Evolutionary conservation across 2,113 vertebrate species (phyloP).

Genomic region (Plecturocebus donacophilus): DNA sequence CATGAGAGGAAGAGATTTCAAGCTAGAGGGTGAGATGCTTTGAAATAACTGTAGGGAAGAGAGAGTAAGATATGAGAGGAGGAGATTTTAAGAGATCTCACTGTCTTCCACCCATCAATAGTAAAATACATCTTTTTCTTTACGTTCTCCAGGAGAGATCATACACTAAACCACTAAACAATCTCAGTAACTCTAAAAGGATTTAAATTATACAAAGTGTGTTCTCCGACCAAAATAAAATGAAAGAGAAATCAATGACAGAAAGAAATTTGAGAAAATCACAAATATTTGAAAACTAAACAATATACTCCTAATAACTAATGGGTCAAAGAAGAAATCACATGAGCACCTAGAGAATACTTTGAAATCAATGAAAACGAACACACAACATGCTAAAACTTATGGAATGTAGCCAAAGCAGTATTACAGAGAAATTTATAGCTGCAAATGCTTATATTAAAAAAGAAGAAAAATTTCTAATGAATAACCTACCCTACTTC

Average conservation of each 20-base stretch:
- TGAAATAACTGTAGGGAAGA: background rate
- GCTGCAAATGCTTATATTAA: background rate
- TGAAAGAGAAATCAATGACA: background rate
- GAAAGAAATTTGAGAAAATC: background rate
- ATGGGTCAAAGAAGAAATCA: background rate
- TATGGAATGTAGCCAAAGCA: background rate
- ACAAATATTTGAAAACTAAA: background rate
- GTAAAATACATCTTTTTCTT: background rate
- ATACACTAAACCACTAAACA: background rate
- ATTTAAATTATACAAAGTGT: background rate
- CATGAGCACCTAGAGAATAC: background rate
- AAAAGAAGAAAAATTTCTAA: background rate
- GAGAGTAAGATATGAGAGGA: background rate
- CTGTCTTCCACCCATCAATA: background rate
- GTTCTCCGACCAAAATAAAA: background rate
- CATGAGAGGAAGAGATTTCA: background rate
- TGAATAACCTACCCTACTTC: background rate
- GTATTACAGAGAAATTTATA: background rate
- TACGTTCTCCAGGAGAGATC: background rate
- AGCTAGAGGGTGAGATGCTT: background rate
- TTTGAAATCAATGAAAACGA: background rate
- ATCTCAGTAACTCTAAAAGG: background rate
- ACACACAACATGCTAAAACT: background rate
- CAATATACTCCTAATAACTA: background rate
- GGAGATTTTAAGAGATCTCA: background rate